phyloP scores from a whole-genome alignment of 2,888 invertebrate genomes.

The Stegophylla sp. region DNA sequence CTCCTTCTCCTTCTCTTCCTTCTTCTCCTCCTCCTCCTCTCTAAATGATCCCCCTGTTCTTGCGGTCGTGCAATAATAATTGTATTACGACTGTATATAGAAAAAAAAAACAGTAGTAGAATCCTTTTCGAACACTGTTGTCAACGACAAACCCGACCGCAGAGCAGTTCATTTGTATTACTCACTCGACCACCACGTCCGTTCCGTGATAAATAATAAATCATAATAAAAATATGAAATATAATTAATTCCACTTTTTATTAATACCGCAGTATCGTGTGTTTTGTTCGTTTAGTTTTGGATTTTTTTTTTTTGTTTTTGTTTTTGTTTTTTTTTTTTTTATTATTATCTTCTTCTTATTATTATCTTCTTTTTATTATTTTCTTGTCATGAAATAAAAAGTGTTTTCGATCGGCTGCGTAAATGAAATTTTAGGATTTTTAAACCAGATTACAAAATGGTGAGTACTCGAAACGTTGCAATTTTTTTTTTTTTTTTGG shows the following conservation, averaged over 20 bases:
- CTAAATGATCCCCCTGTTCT: no score
- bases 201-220: neutral
- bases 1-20: no score
- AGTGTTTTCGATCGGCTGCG: neutral
- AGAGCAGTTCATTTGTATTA: slow-evolving; percentile 31
- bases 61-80: neutral
- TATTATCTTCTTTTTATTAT: neutral
- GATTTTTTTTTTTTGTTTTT: neutral
- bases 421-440: neutral
- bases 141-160: slow-evolving; percentile 30
- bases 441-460: neutral
- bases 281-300: no score
- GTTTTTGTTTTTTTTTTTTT: no score
- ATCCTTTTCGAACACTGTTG: slow-evolving; percentile 9
- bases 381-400: neutral
- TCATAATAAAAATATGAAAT: neutral
- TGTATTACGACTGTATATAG: slow-evolving; percentile 7
- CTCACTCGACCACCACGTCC: slow-evolving; percentile 23
- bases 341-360: no score
- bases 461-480: neutral
- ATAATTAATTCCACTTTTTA: neutral
- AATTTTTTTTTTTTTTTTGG: neutral
- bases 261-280: no score
- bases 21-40: neutral
- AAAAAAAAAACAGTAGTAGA: neutral